A percentile compares a stretch with the other conserved stretches of the same genome.
phyloP scores from a whole-genome alignment of 2,797 vertebrate genomes.

The Okamejei kenojei region DNA sequence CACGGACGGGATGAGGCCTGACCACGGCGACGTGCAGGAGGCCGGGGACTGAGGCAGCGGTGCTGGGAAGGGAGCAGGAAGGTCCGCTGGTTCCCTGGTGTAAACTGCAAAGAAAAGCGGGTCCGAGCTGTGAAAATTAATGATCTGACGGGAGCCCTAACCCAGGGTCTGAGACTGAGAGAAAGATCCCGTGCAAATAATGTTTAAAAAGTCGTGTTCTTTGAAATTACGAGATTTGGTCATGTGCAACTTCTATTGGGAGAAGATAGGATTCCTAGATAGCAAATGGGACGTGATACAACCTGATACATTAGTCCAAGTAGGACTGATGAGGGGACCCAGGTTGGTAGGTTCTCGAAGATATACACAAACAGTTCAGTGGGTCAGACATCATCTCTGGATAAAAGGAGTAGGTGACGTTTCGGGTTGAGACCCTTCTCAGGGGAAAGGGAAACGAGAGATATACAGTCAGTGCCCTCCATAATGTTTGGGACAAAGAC shows the following conservation, averaged over 20 bases:
- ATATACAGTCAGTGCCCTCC: no score
- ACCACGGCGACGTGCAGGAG: neutral
- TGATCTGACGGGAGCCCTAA: neutral
- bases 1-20: neutral
- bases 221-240: neutral
- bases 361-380: no score
- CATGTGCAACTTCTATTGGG: neutral
- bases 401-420: no score
- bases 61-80: neutral
- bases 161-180: neutral
- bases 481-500: no score
- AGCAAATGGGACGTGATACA: no score
- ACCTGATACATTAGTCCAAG: neutral
- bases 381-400: no score
- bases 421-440: no score
- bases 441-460: no score
- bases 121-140: neutral
- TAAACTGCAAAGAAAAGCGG: neutral
- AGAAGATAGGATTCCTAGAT: neutral
- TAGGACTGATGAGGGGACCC: neutral
- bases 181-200: no score
- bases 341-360: neutral
- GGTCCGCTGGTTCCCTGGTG: neutral
- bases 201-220: neutral
- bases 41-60: neutral